A percentile compares a stretch with the other conserved stretches of the same genome.
Conservation (phyloP, 35 echinoderm and acorn worm species). For the Antedon bifida region DNA sequence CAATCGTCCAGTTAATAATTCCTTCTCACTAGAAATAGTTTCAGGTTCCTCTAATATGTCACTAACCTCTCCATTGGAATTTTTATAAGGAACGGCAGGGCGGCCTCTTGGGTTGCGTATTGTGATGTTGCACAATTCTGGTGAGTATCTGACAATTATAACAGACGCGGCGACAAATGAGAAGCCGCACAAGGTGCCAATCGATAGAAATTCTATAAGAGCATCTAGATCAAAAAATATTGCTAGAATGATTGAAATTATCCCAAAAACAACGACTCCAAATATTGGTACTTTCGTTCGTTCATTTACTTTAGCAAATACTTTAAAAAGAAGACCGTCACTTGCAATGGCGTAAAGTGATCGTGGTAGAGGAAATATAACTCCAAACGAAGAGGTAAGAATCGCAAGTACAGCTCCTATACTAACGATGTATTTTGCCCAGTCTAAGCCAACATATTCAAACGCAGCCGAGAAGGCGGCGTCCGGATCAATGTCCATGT, state of each 20-base stretch:
- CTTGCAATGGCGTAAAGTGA: slow-evolving; percentile 32
- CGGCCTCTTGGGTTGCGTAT: not conserved
- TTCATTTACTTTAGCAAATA: slow-evolving; percentile 12
- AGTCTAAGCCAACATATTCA: slow-evolving; percentile 5
- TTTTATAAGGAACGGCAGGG: not conserved
- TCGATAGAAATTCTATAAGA: slow-evolving; percentile 33
- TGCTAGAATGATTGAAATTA: slow-evolving; percentile 4
- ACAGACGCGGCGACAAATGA: slow-evolving; percentile 21
- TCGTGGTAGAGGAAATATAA: slow-evolving; percentile 21
- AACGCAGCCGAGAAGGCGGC: slow-evolving; percentile 30
- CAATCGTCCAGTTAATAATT: slow-evolving; percentile 4
- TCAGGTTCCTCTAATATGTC: slow-evolving; percentile 5
- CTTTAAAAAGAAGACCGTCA: slow-evolving; percentile 34
- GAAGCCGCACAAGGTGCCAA: slow-evolving; percentile 26
- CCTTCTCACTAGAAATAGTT: not conserved
- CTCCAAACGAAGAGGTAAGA: not conserved
- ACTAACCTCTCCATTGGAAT: not conserved
- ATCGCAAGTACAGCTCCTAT: slow-evolving; percentile 38
- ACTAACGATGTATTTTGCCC: slow-evolving; percentile 36
- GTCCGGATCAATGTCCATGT: slow-evolving; percentile 4
- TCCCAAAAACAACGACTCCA: slow-evolving; percentile 3
- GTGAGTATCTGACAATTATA: slow-evolving; percentile 29
- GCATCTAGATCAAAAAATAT: slow-evolving; percentile 21
- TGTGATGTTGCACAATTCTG: not conserved
- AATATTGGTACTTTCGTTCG: slow-evolving; percentile 24